phyloP scores from a whole-genome alignment of 2,888 invertebrate species.

The Atrina japonica region DNA sequence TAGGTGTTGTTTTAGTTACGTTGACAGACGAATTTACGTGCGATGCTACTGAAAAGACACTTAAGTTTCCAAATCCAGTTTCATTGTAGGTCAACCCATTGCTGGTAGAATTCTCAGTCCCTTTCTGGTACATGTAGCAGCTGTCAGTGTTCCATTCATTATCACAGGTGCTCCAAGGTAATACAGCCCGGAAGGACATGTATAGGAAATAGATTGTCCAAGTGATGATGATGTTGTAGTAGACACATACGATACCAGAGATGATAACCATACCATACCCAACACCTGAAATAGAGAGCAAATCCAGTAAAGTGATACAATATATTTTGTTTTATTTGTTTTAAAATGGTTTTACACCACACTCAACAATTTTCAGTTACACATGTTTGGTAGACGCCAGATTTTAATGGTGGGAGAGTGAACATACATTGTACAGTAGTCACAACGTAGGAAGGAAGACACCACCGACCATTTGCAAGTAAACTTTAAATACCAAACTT shows the following conservation, averaged over 20 bases:
- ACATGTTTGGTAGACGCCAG: too few relatives aligned
- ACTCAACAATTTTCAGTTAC: too few relatives aligned
- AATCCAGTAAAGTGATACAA: too few relatives aligned
- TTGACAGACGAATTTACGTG: background rate
- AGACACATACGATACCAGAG: constrained; percentile 77
- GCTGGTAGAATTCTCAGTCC: background rate
- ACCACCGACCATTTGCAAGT: too few relatives aligned
- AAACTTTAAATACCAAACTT: too few relatives aligned
- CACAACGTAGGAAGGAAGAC: too few relatives aligned
- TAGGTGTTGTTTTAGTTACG: constrained; percentile 42
- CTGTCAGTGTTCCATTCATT: constrained; percentile 74
- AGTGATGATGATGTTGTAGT: constrained; percentile 80
- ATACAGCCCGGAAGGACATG: constrained; percentile 67
- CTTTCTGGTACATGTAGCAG: constrained; percentile 40
- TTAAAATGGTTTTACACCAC: too few relatives aligned
- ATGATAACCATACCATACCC: constrained; percentile 79
- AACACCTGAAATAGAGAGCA: constrained; percentile 67
- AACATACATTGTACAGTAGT: too few relatives aligned
- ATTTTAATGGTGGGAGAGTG: too few relatives aligned
- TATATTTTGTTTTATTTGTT: background rate
- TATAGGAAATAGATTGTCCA: constrained; percentile 79
- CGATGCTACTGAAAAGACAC: background rate
- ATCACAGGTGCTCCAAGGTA: constrained; percentile 77
- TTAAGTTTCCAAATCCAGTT: background rate
- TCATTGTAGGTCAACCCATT: background rate